phyloP scores from a whole-genome alignment of 2,797 vertebrate genomes.

The Diceros bicornis region DNA sequence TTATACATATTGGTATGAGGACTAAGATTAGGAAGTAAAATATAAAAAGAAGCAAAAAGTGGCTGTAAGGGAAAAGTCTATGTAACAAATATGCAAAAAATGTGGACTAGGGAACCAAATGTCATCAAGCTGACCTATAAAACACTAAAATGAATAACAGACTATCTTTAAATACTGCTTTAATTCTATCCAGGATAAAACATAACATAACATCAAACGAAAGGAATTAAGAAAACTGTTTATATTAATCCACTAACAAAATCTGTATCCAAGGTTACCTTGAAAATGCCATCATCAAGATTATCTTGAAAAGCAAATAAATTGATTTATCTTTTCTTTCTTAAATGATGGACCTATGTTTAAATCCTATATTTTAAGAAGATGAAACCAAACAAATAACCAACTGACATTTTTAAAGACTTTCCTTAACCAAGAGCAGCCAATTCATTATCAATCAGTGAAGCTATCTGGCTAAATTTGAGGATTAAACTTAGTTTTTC shows the following conservation, averaged over 20 bases:
- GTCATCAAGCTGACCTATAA: not conserved
- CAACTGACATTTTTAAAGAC: not conserved
- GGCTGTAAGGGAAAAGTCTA: not conserved
- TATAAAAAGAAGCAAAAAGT: not conserved
- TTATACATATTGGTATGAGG: not conserved
- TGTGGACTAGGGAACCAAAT: not conserved
- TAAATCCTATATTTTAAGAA: constrained; percentile 16
- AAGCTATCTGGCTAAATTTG: not conserved
- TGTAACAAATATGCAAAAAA: not conserved
- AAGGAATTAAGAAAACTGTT: not conserved
- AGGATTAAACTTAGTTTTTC: not conserved
- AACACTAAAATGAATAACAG: not conserved
- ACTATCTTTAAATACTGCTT: constrained; percentile 3
- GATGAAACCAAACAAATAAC: constrained; percentile 28
- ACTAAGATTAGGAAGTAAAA: constrained; percentile 30
- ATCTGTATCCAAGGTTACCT: not conserved
- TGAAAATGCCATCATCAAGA: not conserved
- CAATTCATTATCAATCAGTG: not conserved
- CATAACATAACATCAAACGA: not conserved
- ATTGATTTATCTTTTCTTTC: not conserved
- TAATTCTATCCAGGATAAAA: constrained; percentile 30
- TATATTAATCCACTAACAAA: constrained; percentile 7
- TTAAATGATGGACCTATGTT: not conserved
- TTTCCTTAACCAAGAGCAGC: not conserved
- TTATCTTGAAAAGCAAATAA: constrained; percentile 28